phyloP scores from a whole-genome alignment of 2,888 invertebrate species.

The Patella depressa region DNA sequence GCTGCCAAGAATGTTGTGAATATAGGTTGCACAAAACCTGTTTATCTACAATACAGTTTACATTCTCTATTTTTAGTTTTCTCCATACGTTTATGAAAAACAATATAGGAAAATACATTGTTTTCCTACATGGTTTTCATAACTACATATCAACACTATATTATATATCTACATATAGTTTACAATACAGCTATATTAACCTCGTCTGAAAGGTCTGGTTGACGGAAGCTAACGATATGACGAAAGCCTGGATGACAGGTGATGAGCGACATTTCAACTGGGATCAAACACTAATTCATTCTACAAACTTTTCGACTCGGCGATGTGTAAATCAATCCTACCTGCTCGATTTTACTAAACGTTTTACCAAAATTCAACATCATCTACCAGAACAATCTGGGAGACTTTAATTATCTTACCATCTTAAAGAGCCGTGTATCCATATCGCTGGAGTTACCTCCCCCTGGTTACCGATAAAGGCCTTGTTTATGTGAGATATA shows the following conservation, averaged over 20 bases:
- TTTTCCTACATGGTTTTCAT: no score
- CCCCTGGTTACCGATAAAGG: neutral
- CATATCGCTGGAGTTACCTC: slow-evolving; percentile 6
- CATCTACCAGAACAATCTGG: neutral
- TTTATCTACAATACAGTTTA: no score
- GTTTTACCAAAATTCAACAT: neutral
- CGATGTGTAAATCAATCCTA: slow-evolving; percentile 1
- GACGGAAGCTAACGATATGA: slow-evolving; percentile 7
- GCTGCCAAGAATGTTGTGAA: no score
- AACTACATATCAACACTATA: no score
- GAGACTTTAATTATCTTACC: slow-evolving; percentile 9
- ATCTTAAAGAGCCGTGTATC: neutral
- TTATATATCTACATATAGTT: no score
- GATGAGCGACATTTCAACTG: slow-evolving; percentile 1
- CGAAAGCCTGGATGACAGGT: slow-evolving; percentile 10
- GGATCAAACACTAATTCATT: slow-evolving; percentile 4
- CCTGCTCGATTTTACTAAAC: neutral
- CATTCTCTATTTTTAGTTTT: no score
- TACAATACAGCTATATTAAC: no score
- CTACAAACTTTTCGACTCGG: slow-evolving; percentile 1
- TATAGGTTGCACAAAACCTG: no score
- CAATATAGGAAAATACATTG: no score
- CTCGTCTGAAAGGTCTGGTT: neutral
- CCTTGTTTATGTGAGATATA: slow-evolving; percentile 27
- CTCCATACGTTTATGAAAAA: no score